These are phyloP conservation scores for Tetanocera ferruginea DNA, from an alignment of 2,888 invertebrate species.

Conservation along the genomic window DNA sequence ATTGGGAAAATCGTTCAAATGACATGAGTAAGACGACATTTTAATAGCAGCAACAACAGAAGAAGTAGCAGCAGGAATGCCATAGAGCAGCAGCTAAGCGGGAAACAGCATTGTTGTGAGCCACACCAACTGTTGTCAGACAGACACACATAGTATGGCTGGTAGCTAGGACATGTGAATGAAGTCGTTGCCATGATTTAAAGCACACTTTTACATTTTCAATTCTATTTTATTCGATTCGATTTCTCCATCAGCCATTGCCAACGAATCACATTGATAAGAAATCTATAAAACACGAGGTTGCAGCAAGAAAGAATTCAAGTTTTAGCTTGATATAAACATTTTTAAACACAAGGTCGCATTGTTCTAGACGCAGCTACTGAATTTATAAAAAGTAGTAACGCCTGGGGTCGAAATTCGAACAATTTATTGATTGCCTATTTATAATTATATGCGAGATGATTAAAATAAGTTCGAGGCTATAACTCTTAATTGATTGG, in stretches of 20 bases:
- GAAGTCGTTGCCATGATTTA: slow-evolving; percentile 32
- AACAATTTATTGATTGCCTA: too few species aligned
- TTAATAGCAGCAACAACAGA: slow-evolving; percentile 54
- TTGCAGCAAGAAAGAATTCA: neutral
- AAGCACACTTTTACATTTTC: slow-evolving; percentile 19
- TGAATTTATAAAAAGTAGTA: too few species aligned
- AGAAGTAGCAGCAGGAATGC: neutral
- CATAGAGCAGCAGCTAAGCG: neutral
- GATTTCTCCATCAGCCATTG: neutral
- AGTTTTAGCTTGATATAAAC: neutral
- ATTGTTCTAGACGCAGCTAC: too few species aligned
- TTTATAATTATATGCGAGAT: too few species aligned
- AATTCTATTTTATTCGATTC: slow-evolving; percentile 27
- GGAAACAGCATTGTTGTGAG: neutral
- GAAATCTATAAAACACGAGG: slow-evolving; percentile 9
- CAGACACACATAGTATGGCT: neutral
- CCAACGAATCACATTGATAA: neutral
- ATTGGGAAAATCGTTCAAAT: slow-evolving; percentile 58
- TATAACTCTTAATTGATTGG: too few species aligned
- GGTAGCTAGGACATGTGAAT: slow-evolving; percentile 23
- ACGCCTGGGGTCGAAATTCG: too few species aligned
- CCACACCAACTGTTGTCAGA: neutral
- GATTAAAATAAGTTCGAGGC: too few species aligned
- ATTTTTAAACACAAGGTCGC: too few species aligned
- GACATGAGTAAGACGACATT: slow-evolving; percentile 48